Evolutionary conservation across 2,113 vertebrate species (phyloP).

Genomic region (Ceuthmochares aereus): DNA sequence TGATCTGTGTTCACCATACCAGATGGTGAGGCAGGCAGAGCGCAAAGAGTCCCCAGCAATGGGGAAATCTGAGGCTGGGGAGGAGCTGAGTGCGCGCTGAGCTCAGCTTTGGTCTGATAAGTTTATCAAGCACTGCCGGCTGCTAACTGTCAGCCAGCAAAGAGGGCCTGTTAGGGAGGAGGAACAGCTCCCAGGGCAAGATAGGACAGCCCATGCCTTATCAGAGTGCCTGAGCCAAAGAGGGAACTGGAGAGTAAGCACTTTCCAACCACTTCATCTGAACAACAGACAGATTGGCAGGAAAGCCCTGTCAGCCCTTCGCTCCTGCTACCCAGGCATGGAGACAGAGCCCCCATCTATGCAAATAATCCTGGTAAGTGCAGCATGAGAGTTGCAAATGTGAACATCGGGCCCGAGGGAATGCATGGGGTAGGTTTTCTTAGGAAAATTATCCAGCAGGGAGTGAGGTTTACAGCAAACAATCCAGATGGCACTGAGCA

Average conservation of each 20-base stretch:
- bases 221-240: slow-evolving; percentile 55
- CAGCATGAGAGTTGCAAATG: not conserved
- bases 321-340: not conserved
- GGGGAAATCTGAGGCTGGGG: slow-evolving; percentile 85
- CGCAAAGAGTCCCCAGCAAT: slow-evolving; percentile 15
- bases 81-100: slow-evolving; percentile 24
- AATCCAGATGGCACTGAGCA: not conserved
- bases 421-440: not conserved
- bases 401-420: not conserved
- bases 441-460: not conserved
- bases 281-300: slow-evolving; percentile 53
- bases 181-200: slow-evolving; percentile 56
- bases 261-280: slow-evolving; percentile 59
- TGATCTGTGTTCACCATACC: not conserved
- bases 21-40: not conserved
- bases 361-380: not conserved
- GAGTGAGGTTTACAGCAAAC: not conserved
- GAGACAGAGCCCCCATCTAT: not conserved
- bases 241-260: slow-evolving; percentile 38
- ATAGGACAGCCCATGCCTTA: slow-evolving; percentile 75
- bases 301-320: not conserved
- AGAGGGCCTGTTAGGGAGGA: slow-evolving; percentile 46
- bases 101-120: slow-evolving; percentile 83
- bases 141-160: slow-evolving; percentile 81
- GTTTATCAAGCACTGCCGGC: slow-evolving; percentile 84